These are phyloP conservation scores for Globodera rostochiensis DNA, from an alignment of 1,140 invertebrate species.

Conservation along the genomic window DNA sequence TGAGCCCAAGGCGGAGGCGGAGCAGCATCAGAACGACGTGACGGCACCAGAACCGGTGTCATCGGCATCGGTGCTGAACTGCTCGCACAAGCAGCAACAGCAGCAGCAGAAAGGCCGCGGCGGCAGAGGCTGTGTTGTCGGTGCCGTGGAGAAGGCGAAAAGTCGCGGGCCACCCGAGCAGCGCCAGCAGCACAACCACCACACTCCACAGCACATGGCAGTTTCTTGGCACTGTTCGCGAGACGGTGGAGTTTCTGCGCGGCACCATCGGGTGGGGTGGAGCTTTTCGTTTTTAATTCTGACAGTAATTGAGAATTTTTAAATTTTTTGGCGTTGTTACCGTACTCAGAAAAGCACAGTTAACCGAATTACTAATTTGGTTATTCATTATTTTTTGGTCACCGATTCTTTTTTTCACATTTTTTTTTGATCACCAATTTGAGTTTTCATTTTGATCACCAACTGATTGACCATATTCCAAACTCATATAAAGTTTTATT, in stretches of 20 bases:
- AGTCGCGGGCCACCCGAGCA: slow-evolving; percentile 2
- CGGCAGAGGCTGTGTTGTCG: no score
- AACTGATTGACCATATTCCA: no score
- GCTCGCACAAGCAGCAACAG: not conserved
- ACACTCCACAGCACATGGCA: not conserved
- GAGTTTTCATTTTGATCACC: no score
- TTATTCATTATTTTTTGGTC: no score
- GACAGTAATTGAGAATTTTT: not conserved
- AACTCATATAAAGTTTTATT: no score
- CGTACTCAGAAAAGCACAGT: no score
- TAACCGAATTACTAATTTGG: no score
- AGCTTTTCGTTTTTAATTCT: not conserved
- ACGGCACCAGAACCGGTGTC: not conserved
- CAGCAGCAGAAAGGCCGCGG: not conserved
- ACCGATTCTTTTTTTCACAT: no score
- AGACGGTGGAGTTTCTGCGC: slow-evolving; percentile 12
- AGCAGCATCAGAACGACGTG: not conserved
- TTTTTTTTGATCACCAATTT: no score
- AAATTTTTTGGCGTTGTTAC: not conserved
- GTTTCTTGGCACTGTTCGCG: slow-evolving; percentile 1
- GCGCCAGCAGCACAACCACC: not conserved
- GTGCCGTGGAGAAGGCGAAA: not conserved
- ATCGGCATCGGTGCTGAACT: no score
- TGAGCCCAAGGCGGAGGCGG: not conserved
- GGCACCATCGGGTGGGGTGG: slow-evolving; percentile 12